Conservation (phyloP, 2,888 invertebrate genomes). For the Dorcus hopei region DNA sequence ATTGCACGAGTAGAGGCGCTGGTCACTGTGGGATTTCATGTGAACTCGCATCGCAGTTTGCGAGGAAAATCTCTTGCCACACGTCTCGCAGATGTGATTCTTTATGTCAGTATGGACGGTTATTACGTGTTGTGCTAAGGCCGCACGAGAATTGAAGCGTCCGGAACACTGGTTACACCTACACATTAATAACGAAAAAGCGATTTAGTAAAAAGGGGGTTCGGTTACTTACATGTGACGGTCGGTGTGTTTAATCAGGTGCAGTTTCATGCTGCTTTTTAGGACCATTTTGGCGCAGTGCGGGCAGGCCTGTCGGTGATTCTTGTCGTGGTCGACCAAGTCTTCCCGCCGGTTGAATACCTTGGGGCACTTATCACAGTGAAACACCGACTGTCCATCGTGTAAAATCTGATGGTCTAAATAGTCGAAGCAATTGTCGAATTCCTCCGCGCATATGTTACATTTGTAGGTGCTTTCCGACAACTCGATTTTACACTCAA, state of each 20-base stretch:
- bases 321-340: slow-evolving; percentile 33
- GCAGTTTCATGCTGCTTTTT: slow-evolving; percentile 35
- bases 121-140: slow-evolving; percentile 34
- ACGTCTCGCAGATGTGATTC: slow-evolving; percentile 37
- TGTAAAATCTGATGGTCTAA: slow-evolving; percentile 36
- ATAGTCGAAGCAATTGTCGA: slow-evolving; percentile 31
- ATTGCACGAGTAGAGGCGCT: slow-evolving; percentile 35
- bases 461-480: slow-evolving; percentile 27
- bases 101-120: slow-evolving; percentile 38
- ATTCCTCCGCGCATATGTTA: slow-evolving; percentile 31
- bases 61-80: slow-evolving; percentile 37
- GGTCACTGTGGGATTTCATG: slow-evolving; percentile 35
- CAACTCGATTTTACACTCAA: slow-evolving; percentile 19
- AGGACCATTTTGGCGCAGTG: slow-evolving; percentile 34
- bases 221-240: slow-evolving; percentile 26
- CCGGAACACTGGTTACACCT: slow-evolving; percentile 34
- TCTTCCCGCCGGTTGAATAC: slow-evolving; percentile 29
- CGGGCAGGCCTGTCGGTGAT: slow-evolving; percentile 33
- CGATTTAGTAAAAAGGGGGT: no score
- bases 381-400: slow-evolving; percentile 34
- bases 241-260: slow-evolving; percentile 35
- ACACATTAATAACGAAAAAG: slow-evolving; percentile 4
- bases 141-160: slow-evolving; percentile 34
- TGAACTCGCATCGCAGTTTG: slow-evolving; percentile 35
- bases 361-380: slow-evolving; percentile 34